Base-by-base conservation (phyloP, 2,888 invertebrate species). In the Agrochola lota region DNA sequence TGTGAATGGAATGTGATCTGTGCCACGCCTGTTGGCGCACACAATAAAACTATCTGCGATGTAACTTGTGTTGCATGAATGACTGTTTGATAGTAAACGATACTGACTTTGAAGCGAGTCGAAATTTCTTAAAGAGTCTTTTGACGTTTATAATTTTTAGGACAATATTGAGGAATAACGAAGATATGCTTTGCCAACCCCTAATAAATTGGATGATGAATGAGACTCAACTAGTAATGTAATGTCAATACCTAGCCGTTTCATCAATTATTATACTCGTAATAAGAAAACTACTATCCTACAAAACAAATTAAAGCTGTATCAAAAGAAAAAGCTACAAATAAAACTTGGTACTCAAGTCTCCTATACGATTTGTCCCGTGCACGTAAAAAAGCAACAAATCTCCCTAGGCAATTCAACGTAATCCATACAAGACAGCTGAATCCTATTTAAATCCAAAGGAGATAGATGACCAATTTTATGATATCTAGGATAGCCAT, bases 351-450 rank as follows among this genome's bases (percentile, higher is more conserved):
- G 6, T 20, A 60, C 9, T 43, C 23, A 52, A 81, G 67, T 57
- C 66, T 55, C 9, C 3, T 35, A 77, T 30, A 74, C 57, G 40
- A 62, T 57, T 35, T 43, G 43, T 23, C 63, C 60, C 46, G 72
- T 78, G 84, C 89, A 87, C 87, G 88, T 90, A 90, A 91, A 91
- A 91, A 90, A 90, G 87, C 88, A 87, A 93, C 91, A 93, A 94
- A 94, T 94, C 93, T 92, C 89, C 80, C 80, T 82, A 80, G 90
- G 91, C 93, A 91, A 94, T 94, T 93, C 92, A 90, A 85, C 87
- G 92, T 92, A 93, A 94, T 92, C 92, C 93, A 90, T 92, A 93
- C 91, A 92, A 92, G 93, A 92, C 92, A 91, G 89, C 88, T 91
- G 90, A 93, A 94, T 93, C 92, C 93, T 90, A 84, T 90, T 89